phyloP scores from a whole-genome alignment of 2,797 vertebrate genomes.

The Furcifer pardalis region DNA sequence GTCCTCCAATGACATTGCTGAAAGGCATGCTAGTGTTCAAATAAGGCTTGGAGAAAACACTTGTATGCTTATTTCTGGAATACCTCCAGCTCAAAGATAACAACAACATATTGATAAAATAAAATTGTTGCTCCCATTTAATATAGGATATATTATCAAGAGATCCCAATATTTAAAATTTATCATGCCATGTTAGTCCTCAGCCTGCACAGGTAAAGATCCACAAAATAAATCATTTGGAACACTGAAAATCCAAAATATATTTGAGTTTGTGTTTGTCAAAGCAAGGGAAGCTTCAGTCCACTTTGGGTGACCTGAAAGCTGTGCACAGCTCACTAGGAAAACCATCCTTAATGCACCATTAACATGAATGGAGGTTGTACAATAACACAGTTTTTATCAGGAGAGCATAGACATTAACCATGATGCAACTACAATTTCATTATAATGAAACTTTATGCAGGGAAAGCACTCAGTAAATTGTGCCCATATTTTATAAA shows the following conservation, averaged over 20 bases:
- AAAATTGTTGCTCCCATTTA: slow-evolving; percentile 9
- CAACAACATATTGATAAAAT: slow-evolving; percentile 19
- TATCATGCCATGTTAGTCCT: neutral
- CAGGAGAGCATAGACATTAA: neutral
- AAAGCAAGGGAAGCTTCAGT: slow-evolving; percentile 38
- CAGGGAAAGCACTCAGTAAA: slow-evolving; percentile 43
- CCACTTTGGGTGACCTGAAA: slow-evolving; percentile 51
- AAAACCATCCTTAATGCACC: neutral
- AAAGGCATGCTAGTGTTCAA: neutral
- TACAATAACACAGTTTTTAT: neutral
- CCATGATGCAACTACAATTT: slow-evolving; percentile 11
- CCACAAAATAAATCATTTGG: slow-evolving; percentile 30
- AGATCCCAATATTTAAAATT: slow-evolving; percentile 6
- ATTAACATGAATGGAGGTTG: slow-evolving; percentile 5
- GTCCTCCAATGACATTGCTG: neutral
- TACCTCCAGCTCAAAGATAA: neutral
- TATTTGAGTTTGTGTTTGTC: slow-evolving; percentile 44
- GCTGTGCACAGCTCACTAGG: slow-evolving; percentile 5
- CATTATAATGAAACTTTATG: slow-evolving; percentile 58
- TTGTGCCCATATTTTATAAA: slow-evolving; percentile 20
- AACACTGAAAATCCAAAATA: slow-evolving; percentile 50
- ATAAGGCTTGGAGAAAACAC: neutral
- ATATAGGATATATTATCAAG: neutral
- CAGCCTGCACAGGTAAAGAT: slow-evolving; percentile 35
- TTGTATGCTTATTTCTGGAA: neutral